Evolutionary conservation across 2,113 vertebrate genomes (phyloP), one percentile per base, ranked within the genome.

Genomic region (Nesogale talazaci): DNA sequence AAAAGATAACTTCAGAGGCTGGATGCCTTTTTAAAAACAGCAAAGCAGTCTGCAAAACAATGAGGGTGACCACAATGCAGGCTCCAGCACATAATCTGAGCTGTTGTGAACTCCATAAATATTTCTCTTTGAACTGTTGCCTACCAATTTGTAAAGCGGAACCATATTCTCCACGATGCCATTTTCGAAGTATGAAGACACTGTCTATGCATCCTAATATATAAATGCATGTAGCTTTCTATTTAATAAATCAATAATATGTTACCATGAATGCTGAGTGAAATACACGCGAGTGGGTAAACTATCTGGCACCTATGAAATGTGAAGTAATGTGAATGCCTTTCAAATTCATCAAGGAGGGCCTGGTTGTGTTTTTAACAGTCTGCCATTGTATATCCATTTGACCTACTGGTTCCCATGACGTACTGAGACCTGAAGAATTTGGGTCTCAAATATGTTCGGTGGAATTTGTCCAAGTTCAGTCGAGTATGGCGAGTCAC

Each of bases 321-420:
- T 59, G 40, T 59, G 74, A 80, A 65, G 27, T 77, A 63, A 14
- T 20, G 52, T n/a, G 6, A 36, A 27, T 75, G 8, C 69, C 72
- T 86, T 93, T 83, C 38, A 79, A 77, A 74, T 77, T 81, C 31
- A 14, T 90, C 31, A 94, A 77, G 63, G 27, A 72, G 4, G 23
- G 1, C 22, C 63, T 65, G 63, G 63, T 25, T 65, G 4, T 70
- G 52, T 29, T 77, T 92, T 78, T 63, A 75, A 82, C 34, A 63
- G 20, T 83, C 70, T 65, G 40, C 11, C 34, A 87, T 59, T 93
- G 90, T 67, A 90, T 70, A 88, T 52, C 9, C 46, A 52, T 52
- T 52, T 12, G 46, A 52, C 20, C 19, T 86, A 29, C 38, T 59
- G 23, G 38, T 4, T 70, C 27, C 82, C 9, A 91, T 29, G 46